phyloP scores from a whole-genome alignment of 2,888 invertebrate genomes.

The Mycogona germanica region DNA sequence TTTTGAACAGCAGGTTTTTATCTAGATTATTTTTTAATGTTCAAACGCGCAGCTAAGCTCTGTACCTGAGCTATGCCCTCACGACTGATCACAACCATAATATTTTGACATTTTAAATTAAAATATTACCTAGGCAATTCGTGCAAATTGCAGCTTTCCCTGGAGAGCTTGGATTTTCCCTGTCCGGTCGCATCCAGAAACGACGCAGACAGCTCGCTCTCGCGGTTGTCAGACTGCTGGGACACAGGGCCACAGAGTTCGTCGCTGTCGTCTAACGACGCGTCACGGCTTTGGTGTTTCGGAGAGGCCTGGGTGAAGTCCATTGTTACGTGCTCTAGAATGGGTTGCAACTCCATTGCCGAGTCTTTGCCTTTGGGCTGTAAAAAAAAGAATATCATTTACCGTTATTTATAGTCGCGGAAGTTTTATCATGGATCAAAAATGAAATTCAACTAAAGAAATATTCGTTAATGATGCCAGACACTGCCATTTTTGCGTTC shows the following conservation, averaged over 20 bases:
- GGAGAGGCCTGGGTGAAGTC: constrained; percentile 50
- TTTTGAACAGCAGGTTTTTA: no score
- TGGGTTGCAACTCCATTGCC: constrained; percentile 68
- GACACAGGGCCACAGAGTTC: constrained; percentile 19
- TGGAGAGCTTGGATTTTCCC: no score
- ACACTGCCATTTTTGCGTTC: no score
- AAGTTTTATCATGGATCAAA: no score
- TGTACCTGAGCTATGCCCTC: no score
- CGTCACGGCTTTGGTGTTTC: constrained; percentile 38
- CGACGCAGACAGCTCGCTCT: constrained; percentile 5
- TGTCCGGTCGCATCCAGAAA: constrained; percentile 9
- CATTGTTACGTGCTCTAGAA: constrained; percentile 84
- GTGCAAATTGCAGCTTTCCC: constrained; percentile 37
- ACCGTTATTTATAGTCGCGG: no score
- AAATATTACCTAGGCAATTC: constrained; percentile 40
- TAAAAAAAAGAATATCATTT: background rate
- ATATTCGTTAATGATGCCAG: no score
- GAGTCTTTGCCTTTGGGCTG: constrained; percentile 18
- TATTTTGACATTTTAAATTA: background rate
- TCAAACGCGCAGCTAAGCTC: no score
- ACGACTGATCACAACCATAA: background rate
- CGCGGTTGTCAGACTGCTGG: constrained; percentile 14
- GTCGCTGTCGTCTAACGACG: constrained; percentile 14
- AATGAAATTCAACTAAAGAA: no score
- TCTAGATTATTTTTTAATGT: no score